Conservation (phyloP, 2,888 invertebrate genomes). For the Perizoma flavofasciatum region DNA sequence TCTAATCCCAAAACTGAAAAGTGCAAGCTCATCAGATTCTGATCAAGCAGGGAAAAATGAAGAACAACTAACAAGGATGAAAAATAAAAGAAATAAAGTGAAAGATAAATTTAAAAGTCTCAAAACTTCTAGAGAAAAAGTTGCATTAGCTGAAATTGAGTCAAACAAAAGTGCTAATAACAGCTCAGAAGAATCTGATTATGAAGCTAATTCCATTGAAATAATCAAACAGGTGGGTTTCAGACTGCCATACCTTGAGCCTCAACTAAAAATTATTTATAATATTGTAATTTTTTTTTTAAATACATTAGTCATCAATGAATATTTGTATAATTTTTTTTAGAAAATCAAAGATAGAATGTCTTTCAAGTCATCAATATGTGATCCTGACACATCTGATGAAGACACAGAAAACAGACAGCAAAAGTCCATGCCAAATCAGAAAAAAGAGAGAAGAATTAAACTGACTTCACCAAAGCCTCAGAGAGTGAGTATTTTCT, state of each 20-base stretch:
- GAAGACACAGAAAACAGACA: conserved; percentile 52
- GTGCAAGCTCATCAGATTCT: conserved; percentile 38
- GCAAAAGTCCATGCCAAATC: conserved; percentile 35
- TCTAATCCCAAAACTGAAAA: conserved; percentile 31
- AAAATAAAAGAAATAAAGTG: conserved; percentile 61
- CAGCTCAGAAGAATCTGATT: conserved; percentile 42
- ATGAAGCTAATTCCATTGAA: conserved; percentile 48
- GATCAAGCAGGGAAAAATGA: conserved; percentile 42
- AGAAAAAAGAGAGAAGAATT: conserved; percentile 51
- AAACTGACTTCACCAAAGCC: conserved; percentile 65
- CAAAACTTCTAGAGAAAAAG: conserved; percentile 48
- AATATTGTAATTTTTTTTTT: too few relatives aligned
- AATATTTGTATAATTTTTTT: conserved; percentile 20
- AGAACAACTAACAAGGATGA: conserved; percentile 57
- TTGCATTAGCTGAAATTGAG: conserved; percentile 22
- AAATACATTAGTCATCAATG: too few relatives aligned
- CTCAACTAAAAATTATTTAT: too few relatives aligned
- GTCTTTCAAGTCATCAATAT: conserved; percentile 65
- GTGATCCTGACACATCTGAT: conserved; percentile 84
- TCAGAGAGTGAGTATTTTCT: conserved; percentile 49
- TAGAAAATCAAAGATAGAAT: conserved; percentile 62
- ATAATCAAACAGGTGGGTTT: conserved; percentile 61
- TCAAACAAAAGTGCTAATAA: conserved; percentile 28
- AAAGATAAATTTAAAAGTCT: conserved; percentile 66
- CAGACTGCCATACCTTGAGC: too few relatives aligned